Evolutionary conservation across 2,113 vertebrate genomes (phyloP).

Genomic region (Lota lota): DNA sequence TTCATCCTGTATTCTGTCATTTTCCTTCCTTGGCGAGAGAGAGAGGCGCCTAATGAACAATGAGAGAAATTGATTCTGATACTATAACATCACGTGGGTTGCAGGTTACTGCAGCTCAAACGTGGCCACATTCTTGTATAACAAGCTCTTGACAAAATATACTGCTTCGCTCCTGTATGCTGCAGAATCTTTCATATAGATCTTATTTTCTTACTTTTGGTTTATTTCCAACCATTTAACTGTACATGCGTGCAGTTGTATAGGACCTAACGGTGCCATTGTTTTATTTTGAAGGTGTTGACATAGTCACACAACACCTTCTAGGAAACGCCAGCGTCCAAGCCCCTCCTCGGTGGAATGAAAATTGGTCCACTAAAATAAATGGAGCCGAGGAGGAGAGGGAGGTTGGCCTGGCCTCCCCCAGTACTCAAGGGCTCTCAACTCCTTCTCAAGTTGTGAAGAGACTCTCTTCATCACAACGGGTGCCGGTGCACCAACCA

Average conservation of each 20-base stretch:
- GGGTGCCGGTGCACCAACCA: neutral
- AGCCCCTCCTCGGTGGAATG: slow-evolving; percentile 16
- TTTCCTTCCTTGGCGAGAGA: neutral
- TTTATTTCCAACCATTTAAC: too few species aligned
- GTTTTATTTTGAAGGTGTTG: slow-evolving; percentile 15
- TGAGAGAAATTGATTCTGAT: neutral
- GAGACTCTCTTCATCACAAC: neutral
- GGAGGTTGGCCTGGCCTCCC: neutral
- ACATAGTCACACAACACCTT: slow-evolving; percentile 25
- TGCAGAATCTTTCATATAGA: too few species aligned
- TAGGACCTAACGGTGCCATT: neutral
- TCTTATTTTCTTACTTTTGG: too few species aligned
- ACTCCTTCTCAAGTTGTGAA: slow-evolving; percentile 43
- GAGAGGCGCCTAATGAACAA: neutral
- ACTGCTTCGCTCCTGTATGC: too few species aligned
- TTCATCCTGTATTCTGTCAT: neutral
- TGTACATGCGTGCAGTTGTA: too few species aligned
- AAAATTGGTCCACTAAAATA: slow-evolving; percentile 38
- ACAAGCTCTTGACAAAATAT: too few species aligned
- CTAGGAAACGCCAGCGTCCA: neutral
- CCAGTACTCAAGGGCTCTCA: slow-evolving; percentile 43
- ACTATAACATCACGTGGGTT: neutral
- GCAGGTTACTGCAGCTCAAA: too few species aligned
- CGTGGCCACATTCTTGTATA: too few species aligned
- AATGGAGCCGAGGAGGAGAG: slow-evolving; percentile 40